phyloP scores from a whole-genome alignment of 2,797 vertebrate species.

The Hypotaenidia okinawae region DNA sequence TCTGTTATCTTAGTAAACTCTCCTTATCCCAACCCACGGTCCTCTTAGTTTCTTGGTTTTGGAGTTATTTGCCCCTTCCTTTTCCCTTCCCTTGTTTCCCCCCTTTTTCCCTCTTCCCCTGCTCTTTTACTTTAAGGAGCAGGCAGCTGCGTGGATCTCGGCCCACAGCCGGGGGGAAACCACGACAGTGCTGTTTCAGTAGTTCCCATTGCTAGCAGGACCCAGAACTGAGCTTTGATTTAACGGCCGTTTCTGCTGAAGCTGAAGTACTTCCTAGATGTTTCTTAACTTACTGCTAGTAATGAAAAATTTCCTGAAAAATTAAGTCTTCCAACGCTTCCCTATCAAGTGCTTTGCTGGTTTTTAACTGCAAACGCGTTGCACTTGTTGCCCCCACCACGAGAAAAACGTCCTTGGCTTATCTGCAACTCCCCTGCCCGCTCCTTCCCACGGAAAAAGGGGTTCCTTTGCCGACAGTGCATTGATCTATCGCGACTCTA shows the following conservation, averaged over 20 bases:
- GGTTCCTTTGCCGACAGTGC: neutral
- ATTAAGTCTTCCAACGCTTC: neutral
- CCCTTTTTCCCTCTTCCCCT: too few relatives aligned
- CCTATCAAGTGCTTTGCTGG: neutral
- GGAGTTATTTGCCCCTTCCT: too few relatives aligned
- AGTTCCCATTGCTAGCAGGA: neutral
- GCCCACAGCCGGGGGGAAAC: too few relatives aligned
- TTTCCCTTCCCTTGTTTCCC: too few relatives aligned
- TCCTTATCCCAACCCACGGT: too few relatives aligned
- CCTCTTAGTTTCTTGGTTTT: too few relatives aligned
- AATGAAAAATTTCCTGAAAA: neutral
- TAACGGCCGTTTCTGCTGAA: neutral
- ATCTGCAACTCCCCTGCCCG: accelerated
- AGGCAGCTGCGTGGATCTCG: too few relatives aligned
- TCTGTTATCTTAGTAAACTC: too few relatives aligned
- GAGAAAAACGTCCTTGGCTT: neutral
- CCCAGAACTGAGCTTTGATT: neutral
- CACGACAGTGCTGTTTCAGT: neutral
- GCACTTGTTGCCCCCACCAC: neutral
- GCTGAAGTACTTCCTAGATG: neutral
- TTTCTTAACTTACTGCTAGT: neutral
- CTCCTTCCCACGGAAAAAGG: neutral
- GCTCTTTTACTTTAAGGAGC: too few relatives aligned
- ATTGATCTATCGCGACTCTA: neutral
- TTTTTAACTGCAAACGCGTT: neutral